Conservation (phyloP, 2,888 invertebrate genomes). For the Rhagonycha lutea region DNA sequence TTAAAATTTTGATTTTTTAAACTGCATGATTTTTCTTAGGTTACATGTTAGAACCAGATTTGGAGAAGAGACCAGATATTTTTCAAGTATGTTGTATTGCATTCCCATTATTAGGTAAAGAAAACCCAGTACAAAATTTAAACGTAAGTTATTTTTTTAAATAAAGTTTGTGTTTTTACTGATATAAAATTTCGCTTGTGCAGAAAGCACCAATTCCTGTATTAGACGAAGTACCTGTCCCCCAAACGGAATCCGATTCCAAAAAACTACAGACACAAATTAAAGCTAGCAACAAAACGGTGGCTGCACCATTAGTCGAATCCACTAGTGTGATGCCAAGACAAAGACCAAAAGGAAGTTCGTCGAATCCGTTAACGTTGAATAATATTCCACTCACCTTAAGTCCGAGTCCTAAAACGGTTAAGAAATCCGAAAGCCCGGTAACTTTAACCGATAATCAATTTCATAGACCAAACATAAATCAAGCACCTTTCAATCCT, state of each 20-base stretch:
- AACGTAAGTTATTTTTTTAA: conserved; percentile 60
- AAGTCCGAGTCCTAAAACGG: conserved; percentile 60
- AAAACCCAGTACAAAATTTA: conserved; percentile 81
- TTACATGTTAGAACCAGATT: conserved; percentile 84
- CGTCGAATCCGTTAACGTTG: conserved; percentile 52
- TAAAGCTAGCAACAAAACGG: conserved; percentile 45
- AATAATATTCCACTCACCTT: conserved; percentile 58
- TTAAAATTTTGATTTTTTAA: too few relatives aligned
- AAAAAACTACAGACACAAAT: conserved; percentile 60
- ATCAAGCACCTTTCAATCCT: conserved; percentile 35
- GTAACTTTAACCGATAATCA: conserved; percentile 36
- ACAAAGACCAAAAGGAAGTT: conserved; percentile 76
- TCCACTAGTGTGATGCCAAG: conserved; percentile 83
- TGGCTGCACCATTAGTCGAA: conserved; percentile 60
- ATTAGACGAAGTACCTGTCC: conserved; percentile 66
- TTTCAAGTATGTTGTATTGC: conserved; percentile 79
- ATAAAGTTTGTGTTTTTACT: neutral
- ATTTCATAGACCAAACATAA: conserved; percentile 25
- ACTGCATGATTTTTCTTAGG: conserved; percentile 53
- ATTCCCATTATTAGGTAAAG: conserved; percentile 70
- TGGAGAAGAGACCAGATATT: conserved; percentile 82
- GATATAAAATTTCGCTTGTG: conserved; percentile 31
- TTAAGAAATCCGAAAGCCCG: conserved; percentile 53
- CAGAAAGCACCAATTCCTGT: conserved; percentile 70
- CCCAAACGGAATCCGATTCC: conserved; percentile 72